Base-by-base conservation (phyloP, 2,888 invertebrate genomes). In the Tetragnatha montana region DNA sequence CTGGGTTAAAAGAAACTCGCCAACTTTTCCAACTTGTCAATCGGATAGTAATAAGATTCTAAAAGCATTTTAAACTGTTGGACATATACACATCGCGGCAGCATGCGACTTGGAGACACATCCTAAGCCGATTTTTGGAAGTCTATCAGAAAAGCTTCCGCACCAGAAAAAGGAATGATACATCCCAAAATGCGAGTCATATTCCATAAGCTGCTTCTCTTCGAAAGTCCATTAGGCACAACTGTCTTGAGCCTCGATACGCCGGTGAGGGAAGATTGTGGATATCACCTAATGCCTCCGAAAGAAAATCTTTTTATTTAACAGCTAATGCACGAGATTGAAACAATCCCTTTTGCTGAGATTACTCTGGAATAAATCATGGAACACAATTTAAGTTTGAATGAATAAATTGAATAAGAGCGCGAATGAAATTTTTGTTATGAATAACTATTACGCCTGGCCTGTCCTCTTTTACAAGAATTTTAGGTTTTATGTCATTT, bases 191-290 rank as follows among this genome's bases (percentile, higher is more conserved):
- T 76, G 19, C 14, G 76, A 76, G 76, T 76, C 17, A 76, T 76
- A 76, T 76, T 76, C 76, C n/a, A 49, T 76, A 76, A 76, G 76
- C 76, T 76, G 76, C 50, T 76, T 76, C 76, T 76, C 50, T 76
- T 76, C 19, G 50, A 50, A 49, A 76, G 17, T 76, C 76, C 76
- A 76, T 76, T 76, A 76, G 50, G 76, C 76, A 76, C 50, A 19
- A 35, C 35, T 35, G 35, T 35, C 35, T 35, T 35, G 35, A 35
- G 35, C 35, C 35, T 35, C 35, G 4, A 35, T 35, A 35, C 35
- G 35, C 35, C 2, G n/a, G n/a, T n/a, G n/a, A n/a, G 35, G 35
- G 35, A 35, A 35, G 35, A 35, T 35, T 35, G 35, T 2, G 35
- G 35, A 35, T 35, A 35, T n/a, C n/a, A n/a, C n/a, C n/a, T n/a